A percentile compares a stretch with the other conserved stretches of the same genome.
Evolutionary conservation across 2,113 vertebrate species (phyloP).

Genomic region (Siniperca chuatsi): DNA sequence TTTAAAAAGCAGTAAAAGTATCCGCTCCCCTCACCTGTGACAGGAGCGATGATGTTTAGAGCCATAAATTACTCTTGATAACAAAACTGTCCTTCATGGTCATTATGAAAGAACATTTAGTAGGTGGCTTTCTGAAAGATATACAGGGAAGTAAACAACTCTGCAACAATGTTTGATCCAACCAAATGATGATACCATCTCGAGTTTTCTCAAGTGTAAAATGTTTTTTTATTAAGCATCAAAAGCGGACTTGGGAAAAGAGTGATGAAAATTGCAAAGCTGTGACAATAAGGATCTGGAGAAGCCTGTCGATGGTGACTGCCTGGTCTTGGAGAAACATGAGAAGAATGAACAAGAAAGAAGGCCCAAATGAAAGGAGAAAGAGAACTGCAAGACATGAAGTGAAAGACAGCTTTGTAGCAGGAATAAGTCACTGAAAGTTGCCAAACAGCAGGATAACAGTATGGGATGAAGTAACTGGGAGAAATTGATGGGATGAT

Average conservation of each 20-base stretch:
- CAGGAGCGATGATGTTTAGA: conserved; percentile 25
- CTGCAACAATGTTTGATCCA: neutral
- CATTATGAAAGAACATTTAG: conserved; percentile 17
- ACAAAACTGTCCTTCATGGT: conserved; percentile 19
- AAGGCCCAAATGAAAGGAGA: neutral
- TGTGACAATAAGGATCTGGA: neutral
- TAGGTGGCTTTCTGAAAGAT: neutral
- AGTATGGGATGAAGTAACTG: neutral
- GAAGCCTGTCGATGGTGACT: neutral
- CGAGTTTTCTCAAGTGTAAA: neutral
- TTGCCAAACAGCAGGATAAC: neutral
- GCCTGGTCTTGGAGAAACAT: neutral
- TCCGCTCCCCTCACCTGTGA: conserved; percentile 42
- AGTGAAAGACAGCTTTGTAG: neutral
- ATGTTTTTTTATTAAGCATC: neutral
- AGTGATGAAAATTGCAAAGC: neutral
- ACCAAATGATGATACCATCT: neutral
- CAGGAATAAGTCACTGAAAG: neutral
- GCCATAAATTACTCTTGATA: neutral
- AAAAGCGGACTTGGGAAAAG: neutral
- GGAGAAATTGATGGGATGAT: too few relatives aligned
- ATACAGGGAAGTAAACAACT: neutral
- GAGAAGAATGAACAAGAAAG: neutral
- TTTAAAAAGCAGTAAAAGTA: conserved; percentile 18
- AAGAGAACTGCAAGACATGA: neutral